Base-by-base conservation (phyloP, 2,113 vertebrate species). In the Ploceus nigricollis region DNA sequence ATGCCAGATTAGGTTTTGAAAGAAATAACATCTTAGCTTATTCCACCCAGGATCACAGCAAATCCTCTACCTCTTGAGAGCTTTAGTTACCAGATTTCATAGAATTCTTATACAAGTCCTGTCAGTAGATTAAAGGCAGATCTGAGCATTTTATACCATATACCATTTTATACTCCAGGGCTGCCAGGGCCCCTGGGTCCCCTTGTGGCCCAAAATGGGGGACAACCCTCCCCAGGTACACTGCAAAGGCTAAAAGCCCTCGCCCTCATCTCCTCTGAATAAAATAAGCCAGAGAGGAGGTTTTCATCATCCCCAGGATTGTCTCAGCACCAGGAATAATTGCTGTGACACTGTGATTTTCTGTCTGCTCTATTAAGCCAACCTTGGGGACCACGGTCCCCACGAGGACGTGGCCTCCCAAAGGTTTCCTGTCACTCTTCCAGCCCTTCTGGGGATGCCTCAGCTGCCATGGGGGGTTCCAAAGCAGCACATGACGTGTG, bases 71-170 rank as follows among this genome's bases (percentile, higher is more conserved):
- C 84, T 93, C 78, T 75, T 24, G 69, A 85, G 89, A 89, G 83
- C 51, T 84, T 89, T 68, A 72, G 81, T 64, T 89, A 72, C 72
- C 78, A 79, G 83, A 64, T 90, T 96, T 94, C 2, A 0, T 15
- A 21, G 89, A 87, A 94, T 94, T 85, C 69, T 89, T 61, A 39
- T 10, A 70, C 58, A 93, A 94, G 94, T 87, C 94, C 94, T 48
- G 50, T 30, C 5, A 4, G 45, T 7, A 27, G 78, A 91, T 94
- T 93, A 95, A 95, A 87, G 12, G 24, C 1, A 3, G 28, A 42
- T 60, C 54, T 91, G 83, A 94, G 80, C 25, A 39, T 72, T 57
- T 95, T 84, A 65, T 23, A 33, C 33, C 28, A n/a, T n/a, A n/a
- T n/a, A n/a, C n/a, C n/a, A n/a, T n/a, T n/a, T n/a, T n/a, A n/a